Conservation (phyloP, 2,113 vertebrate species). For the Chlamydotis undulata region DNA sequence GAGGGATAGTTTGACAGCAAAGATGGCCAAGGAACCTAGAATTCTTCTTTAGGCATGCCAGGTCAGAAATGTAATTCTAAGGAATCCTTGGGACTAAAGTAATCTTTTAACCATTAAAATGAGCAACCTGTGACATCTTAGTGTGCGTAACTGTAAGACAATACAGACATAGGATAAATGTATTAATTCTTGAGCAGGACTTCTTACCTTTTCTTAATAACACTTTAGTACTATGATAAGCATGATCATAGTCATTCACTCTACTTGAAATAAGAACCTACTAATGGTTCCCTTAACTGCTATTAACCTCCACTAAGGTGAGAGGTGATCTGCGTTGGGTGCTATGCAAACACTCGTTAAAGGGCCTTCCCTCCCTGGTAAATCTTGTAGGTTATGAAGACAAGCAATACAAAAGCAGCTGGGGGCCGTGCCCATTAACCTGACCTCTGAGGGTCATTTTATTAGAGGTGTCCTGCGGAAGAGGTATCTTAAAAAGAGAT, state of each 20-base stretch:
- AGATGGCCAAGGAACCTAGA: neutral
- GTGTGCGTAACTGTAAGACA: neutral
- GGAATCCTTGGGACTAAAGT: neutral
- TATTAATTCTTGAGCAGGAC: neutral
- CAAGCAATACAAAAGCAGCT: neutral
- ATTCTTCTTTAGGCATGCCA: neutral
- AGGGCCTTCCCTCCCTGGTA: neutral
- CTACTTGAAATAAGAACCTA: neutral
- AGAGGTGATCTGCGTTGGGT: neutral
- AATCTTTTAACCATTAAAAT: neutral
- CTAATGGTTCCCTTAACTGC: neutral
- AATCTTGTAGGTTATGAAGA: neutral
- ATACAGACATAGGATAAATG: neutral
- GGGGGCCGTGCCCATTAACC: neutral
- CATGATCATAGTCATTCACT: neutral
- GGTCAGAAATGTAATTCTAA: neutral
- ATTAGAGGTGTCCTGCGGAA: neutral
- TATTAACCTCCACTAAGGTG: constrained; percentile 8
- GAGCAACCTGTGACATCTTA: neutral
- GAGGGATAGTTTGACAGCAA: neutral
- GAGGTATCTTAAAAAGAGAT: neutral
- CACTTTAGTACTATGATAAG: neutral
- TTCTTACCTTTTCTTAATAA: neutral
- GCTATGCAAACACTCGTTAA: neutral
- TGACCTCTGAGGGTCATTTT: neutral